These are phyloP conservation scores for Danaus plexippus DNA, from an alignment of 1,140 invertebrate genomes.

Conservation along the genomic window DNA sequence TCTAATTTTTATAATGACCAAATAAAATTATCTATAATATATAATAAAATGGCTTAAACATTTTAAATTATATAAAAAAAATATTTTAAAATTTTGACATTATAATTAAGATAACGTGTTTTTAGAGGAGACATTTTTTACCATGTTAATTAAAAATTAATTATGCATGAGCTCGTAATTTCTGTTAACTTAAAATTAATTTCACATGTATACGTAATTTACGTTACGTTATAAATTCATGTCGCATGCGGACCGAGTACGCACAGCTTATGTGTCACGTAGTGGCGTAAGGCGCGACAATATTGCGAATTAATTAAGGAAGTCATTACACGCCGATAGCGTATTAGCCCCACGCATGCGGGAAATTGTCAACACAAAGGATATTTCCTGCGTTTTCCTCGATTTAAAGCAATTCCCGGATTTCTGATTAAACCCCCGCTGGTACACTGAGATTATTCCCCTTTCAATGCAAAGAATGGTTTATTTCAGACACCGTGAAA, in stretches of 20 bases:
- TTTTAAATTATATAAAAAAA: too few relatives aligned
- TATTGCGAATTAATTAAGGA: constrained; percentile 70
- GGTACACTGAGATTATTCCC: constrained; percentile 66
- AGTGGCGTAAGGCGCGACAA: constrained; percentile 29
- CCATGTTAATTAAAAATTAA: too few relatives aligned
- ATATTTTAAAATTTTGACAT: too few relatives aligned
- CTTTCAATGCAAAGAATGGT: constrained; percentile 67
- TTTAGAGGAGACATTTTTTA: too few relatives aligned
- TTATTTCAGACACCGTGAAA: constrained; percentile 66
- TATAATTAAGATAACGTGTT: too few relatives aligned
- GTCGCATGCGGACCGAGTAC: too few relatives aligned
- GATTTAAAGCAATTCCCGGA: constrained; percentile 70
- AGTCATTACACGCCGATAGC: constrained; percentile 68
- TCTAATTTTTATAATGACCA: too few relatives aligned
- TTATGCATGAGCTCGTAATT: neutral
- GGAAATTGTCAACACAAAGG: constrained; percentile 66
- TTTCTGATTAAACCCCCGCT: constrained; percentile 67
- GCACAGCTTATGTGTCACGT: too few relatives aligned
- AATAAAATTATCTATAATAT: too few relatives aligned
- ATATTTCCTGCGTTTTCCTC: constrained; percentile 69
- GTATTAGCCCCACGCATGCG: constrained; percentile 60
- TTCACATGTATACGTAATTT: too few relatives aligned
- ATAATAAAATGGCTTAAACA: too few relatives aligned
- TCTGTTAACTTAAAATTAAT: neutral
- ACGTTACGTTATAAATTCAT: too few relatives aligned